A percentile compares a stretch with the other conserved stretches of the same genome.
Conservation (phyloP, 2,888 invertebrate species). For the Polyploca ridens region DNA sequence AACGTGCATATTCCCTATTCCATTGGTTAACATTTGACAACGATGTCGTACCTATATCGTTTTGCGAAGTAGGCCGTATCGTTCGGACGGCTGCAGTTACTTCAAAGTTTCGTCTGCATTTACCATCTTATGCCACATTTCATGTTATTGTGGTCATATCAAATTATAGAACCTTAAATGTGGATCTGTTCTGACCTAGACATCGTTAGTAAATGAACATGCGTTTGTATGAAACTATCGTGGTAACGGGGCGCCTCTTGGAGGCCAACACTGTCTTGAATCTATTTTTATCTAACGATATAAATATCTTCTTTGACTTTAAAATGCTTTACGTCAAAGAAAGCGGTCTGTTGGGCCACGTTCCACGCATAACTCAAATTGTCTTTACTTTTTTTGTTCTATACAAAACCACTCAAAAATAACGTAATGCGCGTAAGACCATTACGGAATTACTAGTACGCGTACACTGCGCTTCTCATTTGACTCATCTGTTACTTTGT, state of each 20-base stretch:
- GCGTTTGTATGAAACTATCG: not conserved
- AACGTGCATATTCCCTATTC: too few species aligned
- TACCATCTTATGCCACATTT: not conserved
- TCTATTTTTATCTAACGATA: not conserved
- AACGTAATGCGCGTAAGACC: slow-evolving; percentile 68
- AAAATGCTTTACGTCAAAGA: slow-evolving; percentile 21
- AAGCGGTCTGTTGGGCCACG: slow-evolving; percentile 27
- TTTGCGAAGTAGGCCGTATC: too few species aligned
- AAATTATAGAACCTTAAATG: too few species aligned
- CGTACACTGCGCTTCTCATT: slow-evolving; percentile 34
- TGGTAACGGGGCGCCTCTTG: slow-evolving; percentile 22
- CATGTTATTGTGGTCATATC: too few species aligned
- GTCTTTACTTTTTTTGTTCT: slow-evolving; percentile 60
- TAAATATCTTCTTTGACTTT: slow-evolving; percentile 18
- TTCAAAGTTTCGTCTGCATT: not conserved
- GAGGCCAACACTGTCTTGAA: not conserved
- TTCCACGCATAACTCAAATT: slow-evolving; percentile 63
- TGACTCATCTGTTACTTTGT: not conserved
- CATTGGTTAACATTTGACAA: too few species aligned
- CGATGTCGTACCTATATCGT: too few species aligned
- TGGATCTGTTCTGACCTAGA: too few species aligned
- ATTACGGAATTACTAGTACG: slow-evolving; percentile 50
- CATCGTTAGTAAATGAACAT: too few species aligned
- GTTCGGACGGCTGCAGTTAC: too few species aligned
- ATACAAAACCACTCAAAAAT: slow-evolving; percentile 62